Conservation (phyloP, 2,113 vertebrate genomes). For the Nannobrachium achirus region DNA sequence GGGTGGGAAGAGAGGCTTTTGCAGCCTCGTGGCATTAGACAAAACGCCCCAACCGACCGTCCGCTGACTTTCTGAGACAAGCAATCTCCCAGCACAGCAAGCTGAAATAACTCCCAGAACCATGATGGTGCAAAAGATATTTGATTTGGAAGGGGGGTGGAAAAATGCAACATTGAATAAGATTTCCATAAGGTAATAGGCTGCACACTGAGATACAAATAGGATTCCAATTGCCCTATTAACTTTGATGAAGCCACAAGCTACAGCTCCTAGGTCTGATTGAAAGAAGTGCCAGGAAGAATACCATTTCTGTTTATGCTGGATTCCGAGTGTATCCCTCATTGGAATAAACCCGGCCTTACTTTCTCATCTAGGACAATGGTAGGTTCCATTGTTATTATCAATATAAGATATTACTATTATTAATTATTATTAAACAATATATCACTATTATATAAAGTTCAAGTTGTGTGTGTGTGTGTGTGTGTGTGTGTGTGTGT, state of each 20-base stretch:
- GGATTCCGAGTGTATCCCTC: not conserved
- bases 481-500: no score
- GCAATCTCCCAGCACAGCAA: conserved; percentile 54
- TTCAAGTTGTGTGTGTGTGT: no score
- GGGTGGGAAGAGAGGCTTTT: conserved; percentile 21
- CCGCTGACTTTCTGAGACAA: conserved; percentile 40
- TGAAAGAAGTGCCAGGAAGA: conserved; percentile 24
- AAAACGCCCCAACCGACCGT: conserved; percentile 47
- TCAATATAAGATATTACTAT: no score
- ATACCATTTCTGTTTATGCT: conserved; percentile 26
- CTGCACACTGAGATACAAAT: conserved; percentile 64
- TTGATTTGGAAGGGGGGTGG: conserved; percentile 40
- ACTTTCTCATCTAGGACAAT: not conserved
- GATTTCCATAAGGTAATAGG: conserved; percentile 73
- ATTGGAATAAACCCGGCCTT: conserved; percentile 4
- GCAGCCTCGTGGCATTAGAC: conserved; percentile 20
- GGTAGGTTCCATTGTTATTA: no score
- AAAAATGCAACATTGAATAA: conserved; percentile 45
- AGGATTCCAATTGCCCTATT: conserved; percentile 69
- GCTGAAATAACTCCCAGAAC: conserved; percentile 51
- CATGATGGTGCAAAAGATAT: conserved; percentile 53
- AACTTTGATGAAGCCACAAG: conserved; percentile 61
- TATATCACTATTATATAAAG: no score
- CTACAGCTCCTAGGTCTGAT: conserved; percentile 44
- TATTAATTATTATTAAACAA: no score